Percentiles rank a stretch among this genome's conserved stretches.
Evolutionary conservation across 2,113 vertebrate genomes (phyloP).

Genomic region (Elgaria multicarinata): DNA sequence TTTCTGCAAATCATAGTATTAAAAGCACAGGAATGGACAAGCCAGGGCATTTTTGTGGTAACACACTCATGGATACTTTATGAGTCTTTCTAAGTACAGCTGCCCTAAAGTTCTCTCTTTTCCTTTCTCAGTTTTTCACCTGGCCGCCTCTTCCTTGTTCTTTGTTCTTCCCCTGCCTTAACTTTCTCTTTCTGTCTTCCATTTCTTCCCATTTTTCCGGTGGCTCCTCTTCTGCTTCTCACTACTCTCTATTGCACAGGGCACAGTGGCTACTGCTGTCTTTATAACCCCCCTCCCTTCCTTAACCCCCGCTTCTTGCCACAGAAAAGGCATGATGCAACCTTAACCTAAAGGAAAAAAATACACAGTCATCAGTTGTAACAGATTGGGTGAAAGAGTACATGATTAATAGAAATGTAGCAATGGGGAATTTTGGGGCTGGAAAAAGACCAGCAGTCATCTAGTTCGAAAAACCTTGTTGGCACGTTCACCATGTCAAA

Average conservation of each 20-base stretch:
- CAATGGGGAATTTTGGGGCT: not conserved
- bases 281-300: no score
- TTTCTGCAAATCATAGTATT: not conserved
- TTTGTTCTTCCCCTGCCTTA: not conserved
- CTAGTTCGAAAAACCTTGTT: not conserved
- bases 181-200: not conserved
- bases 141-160: not conserved
- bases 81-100: no score
- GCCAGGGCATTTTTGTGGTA: not conserved
- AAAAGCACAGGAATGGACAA: not conserved
- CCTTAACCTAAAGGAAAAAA: not conserved
- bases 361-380: not conserved
- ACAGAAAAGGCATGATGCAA: not conserved
- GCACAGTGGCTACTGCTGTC: not conserved
- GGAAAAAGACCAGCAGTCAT: not conserved
- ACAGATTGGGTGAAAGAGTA: not conserved
- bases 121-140: not conserved
- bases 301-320: no score
- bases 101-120: not conserved
- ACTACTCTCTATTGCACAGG: no score
- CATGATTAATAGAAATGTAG: conserved; percentile 9
- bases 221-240: not conserved
- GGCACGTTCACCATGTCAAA: not conserved
- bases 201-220: not conserved
- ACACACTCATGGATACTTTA: not conserved